A percentile compares a stretch with the other conserved stretches of the same genome.
Conservation (phyloP, 2,113 vertebrate genomes). For the Sporophila hypoxantha region DNA sequence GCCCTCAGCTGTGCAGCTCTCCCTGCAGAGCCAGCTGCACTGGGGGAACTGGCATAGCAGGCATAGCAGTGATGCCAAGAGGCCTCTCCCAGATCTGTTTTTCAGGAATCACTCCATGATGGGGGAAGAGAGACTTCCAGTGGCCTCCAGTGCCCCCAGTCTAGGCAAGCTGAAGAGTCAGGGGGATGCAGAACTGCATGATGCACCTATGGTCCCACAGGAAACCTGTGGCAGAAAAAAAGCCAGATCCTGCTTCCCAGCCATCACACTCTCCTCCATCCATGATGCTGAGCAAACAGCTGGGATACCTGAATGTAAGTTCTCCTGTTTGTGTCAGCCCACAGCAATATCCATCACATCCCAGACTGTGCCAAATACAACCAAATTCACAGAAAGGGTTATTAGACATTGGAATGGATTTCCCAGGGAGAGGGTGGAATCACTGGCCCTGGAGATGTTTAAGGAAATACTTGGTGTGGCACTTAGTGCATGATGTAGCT, state of each 20-base stretch:
- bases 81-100: neutral
- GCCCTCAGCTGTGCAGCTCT: neutral
- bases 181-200: neutral
- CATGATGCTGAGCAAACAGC: rapidly evolving
- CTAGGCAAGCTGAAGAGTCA: neutral
- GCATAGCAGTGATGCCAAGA: neutral
- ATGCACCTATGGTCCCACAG: neutral
- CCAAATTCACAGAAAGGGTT: neutral
- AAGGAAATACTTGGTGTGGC: neutral
- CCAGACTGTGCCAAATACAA: neutral
- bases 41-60: rapidly evolving
- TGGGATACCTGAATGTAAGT: neutral
- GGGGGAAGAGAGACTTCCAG: neutral
- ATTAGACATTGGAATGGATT: neutral
- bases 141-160: rapidly evolving
- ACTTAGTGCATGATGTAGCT: neutral
- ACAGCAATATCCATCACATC: neutral
- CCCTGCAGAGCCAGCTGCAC: neutral
- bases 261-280: neutral
- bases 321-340: neutral
- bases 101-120: neutral
- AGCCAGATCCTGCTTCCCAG: neutral
- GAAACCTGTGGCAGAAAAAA: neutral
- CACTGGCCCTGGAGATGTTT: neutral
- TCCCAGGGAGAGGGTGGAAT: neutral